Evolutionary conservation across 1,140 invertebrate genomes (phyloP).

Genomic region (Penaeus indicus): DNA sequence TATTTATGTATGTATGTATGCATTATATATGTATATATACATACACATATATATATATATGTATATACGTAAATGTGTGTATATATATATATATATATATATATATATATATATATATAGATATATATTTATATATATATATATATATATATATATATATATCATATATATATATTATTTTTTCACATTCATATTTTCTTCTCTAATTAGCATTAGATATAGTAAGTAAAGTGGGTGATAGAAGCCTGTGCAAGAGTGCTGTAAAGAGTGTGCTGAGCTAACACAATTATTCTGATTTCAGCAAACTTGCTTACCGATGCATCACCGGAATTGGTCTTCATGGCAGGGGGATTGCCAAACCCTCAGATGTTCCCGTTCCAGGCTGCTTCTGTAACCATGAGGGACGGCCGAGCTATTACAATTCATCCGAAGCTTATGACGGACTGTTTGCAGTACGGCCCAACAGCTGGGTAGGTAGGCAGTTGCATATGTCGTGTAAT

Average conservation of each 20-base stretch:
- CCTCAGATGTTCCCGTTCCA: conserved; percentile 82
- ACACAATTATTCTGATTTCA: conserved; percentile 12
- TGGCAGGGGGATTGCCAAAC: conserved; percentile 85
- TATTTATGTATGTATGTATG: too few species aligned
- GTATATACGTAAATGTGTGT: too few species aligned
- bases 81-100: too few species aligned
- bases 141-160: too few species aligned
- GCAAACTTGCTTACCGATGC: conserved; percentile 77
- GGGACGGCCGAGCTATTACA: conserved; percentile 72
- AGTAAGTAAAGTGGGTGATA: neutral
- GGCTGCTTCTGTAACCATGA: conserved; percentile 77
- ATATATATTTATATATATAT: too few species aligned
- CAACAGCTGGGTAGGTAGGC: conserved; percentile 77
- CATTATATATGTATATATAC: too few species aligned
- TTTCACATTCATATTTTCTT: too few species aligned
- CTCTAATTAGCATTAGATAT: too few species aligned
- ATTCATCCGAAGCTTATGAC: conserved; percentile 76
- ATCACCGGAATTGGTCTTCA: conserved; percentile 78
- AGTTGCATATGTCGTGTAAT: neutral
- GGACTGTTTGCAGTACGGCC: conserved; percentile 80
- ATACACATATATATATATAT: too few species aligned
- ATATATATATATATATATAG: too few species aligned
- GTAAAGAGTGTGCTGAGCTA: neutral
- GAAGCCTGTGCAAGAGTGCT: neutral
- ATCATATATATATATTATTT: too few species aligned